Conservation (phyloP, 1,140 invertebrate genomes). For the Mercenaria mercenaria region DNA sequence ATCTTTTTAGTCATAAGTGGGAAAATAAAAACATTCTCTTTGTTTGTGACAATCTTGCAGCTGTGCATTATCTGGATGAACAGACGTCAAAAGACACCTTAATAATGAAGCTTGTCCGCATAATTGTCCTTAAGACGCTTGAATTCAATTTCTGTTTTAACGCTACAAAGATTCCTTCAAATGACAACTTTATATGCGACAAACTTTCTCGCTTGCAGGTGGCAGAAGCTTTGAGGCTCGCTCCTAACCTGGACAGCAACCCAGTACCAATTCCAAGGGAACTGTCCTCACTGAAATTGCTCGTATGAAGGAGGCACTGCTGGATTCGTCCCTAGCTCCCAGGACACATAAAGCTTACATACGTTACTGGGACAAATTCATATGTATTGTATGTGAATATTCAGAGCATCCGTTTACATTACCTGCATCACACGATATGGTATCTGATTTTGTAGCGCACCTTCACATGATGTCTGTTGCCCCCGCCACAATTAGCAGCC, state of each 20-base stretch:
- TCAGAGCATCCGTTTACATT: not conserved
- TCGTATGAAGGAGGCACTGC: not conserved
- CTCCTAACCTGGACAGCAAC: slow-evolving; percentile 47
- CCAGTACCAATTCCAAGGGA: slow-evolving; percentile 1
- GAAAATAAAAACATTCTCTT: slow-evolving; percentile 13
- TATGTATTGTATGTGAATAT: not conserved
- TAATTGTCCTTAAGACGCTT: not conserved
- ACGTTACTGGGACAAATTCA: not conserved
- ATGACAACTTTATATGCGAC: slow-evolving; percentile 58
- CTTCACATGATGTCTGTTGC: not conserved
- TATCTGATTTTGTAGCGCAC: not conserved
- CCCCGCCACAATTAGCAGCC: not conserved
- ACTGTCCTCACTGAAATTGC: not conserved
- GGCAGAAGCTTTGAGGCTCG: not conserved
- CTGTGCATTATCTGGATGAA: not conserved
- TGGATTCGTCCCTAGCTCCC: slow-evolving; percentile 14
- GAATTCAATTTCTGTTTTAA: slow-evolving; percentile 63
- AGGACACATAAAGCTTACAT: not conserved
- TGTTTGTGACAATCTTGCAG: not conserved
- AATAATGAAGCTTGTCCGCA: not conserved
- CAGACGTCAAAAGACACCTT: not conserved
- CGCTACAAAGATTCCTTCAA: slow-evolving; percentile 59
- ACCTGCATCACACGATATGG: not conserved
- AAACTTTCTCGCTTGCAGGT: slow-evolving; percentile 67
- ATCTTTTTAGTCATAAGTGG: not conserved